phyloP scores from a whole-genome alignment of 2,797 vertebrate species.

The Smutsia gigantea region DNA sequence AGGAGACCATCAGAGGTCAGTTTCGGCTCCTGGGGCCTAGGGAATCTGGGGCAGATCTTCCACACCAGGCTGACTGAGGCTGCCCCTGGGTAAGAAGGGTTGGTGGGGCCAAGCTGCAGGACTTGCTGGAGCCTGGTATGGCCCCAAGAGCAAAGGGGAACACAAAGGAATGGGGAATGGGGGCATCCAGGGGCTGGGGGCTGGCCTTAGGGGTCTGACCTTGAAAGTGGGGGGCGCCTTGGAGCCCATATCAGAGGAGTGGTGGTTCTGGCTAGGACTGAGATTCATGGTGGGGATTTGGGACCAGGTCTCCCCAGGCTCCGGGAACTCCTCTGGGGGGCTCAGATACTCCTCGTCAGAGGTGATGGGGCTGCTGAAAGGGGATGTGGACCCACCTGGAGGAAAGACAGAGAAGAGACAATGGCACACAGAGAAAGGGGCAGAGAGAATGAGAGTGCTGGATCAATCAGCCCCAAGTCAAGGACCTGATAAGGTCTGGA shows the following conservation, averaged over 20 bases:
- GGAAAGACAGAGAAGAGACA: not conserved
- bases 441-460: not conserved
- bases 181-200: not conserved
- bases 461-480: not conserved
- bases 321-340: constrained; percentile 95
- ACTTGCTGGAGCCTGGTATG: not conserved
- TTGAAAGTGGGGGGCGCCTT: constrained; percentile 95
- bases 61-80: not conserved
- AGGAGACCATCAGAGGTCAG: not conserved
- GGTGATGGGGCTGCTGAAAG: constrained; percentile 91
- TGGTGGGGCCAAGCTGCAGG: not conserved
- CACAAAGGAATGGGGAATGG: not conserved
- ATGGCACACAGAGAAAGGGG: not conserved
- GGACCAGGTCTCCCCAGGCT: constrained; percentile 86
- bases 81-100: not conserved
- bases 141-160: not conserved
- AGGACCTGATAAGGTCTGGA: constrained; percentile 13
- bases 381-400: constrained; percentile 75
- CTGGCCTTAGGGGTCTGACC: constrained; percentile 86
- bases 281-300: constrained; percentile 84
- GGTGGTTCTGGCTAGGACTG: constrained; percentile 80
- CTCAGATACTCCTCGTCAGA: constrained; percentile 99
- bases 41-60: not conserved
- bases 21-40: not conserved
- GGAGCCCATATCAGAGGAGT: constrained; percentile 88